Percentiles rank a stretch among this genome's conserved stretches.
Conservation (phyloP, 2,888 invertebrate species). For the Brenthis hecate region DNA sequence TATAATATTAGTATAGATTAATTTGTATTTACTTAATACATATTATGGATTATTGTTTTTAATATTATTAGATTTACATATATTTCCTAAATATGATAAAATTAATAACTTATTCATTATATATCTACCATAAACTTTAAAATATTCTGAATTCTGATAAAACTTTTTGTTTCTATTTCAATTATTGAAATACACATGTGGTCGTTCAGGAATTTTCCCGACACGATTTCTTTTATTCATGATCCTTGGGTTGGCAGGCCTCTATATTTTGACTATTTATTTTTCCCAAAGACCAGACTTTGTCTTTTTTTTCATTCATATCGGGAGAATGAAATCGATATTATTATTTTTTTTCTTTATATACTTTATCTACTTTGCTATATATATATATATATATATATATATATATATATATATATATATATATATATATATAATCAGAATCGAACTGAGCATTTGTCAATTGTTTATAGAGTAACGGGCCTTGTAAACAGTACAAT, state of each 20-base stretch:
- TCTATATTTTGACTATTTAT: slow-evolving; percentile 9
- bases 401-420: too few relatives aligned
- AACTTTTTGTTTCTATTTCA: slow-evolving; percentile 1
- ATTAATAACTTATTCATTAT: not conserved
- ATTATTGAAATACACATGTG: slow-evolving; percentile 28
- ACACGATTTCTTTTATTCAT: slow-evolving; percentile 32
- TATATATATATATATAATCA: slow-evolving; percentile 12
- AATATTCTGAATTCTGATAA: not conserved
- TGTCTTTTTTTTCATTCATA: not conserved
- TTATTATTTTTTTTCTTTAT: too few relatives aligned
- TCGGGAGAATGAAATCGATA: too few relatives aligned
- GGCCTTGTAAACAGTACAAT: slow-evolving; percentile 21
- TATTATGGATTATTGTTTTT: too few relatives aligned
- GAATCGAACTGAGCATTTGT: slow-evolving; percentile 32
- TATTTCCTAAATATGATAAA: not conserved
- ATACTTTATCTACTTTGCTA: too few relatives aligned
- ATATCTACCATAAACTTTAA: not conserved
- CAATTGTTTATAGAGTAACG: slow-evolving; percentile 38
- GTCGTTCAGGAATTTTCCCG: slow-evolving; percentile 24
- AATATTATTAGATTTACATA: too few relatives aligned
- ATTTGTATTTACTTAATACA: too few relatives aligned
- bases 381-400: too few relatives aligned
- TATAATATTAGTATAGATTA: too few relatives aligned
- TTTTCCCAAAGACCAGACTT: not conserved
- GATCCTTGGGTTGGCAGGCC: slow-evolving; percentile 1